Conservation (phyloP, 35 echinoderm and acorn worm genomes). For the Strongylocentrotus purpuratus region DNA sequence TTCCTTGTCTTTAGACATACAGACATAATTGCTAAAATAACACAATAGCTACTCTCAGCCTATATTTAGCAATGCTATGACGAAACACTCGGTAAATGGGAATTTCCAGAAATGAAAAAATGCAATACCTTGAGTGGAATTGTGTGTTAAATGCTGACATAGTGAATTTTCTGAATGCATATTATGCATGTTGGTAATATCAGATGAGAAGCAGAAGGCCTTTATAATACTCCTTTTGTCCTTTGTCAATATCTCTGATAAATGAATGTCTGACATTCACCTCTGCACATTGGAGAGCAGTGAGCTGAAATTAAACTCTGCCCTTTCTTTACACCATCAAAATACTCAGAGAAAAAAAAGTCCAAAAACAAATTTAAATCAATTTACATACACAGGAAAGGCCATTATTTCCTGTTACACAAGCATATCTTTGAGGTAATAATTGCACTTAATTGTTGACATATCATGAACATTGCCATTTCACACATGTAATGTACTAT, state of each 20-base stretch:
- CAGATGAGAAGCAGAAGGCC: background rate
- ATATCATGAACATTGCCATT: background rate
- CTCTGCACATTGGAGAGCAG: too few relatives aligned
- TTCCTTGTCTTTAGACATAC: background rate
- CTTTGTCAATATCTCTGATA: background rate
- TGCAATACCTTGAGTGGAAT: background rate
- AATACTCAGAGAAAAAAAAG: background rate
- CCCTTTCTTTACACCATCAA: background rate
- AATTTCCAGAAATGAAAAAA: too few relatives aligned
- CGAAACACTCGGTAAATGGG: too few relatives aligned
- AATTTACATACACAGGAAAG: background rate
- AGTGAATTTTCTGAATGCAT: background rate
- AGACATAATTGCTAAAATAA: too few relatives aligned
- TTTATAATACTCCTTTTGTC: background rate
- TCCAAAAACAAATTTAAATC: background rate
- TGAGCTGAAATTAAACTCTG: background rate
- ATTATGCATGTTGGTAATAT: background rate
- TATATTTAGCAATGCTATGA: too few relatives aligned
- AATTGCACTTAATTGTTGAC: constrained; percentile 2
- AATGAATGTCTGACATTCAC: background rate
- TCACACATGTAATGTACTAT: background rate
- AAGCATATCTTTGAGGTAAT: constrained; percentile 4
- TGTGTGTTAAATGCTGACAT: background rate
- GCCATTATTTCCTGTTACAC: background rate
- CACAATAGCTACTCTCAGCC: too few relatives aligned